These are phyloP conservation scores for Cirrhinus mrigala DNA, from an alignment of 2,797 vertebrate genomes.

Conservation along the genomic window DNA sequence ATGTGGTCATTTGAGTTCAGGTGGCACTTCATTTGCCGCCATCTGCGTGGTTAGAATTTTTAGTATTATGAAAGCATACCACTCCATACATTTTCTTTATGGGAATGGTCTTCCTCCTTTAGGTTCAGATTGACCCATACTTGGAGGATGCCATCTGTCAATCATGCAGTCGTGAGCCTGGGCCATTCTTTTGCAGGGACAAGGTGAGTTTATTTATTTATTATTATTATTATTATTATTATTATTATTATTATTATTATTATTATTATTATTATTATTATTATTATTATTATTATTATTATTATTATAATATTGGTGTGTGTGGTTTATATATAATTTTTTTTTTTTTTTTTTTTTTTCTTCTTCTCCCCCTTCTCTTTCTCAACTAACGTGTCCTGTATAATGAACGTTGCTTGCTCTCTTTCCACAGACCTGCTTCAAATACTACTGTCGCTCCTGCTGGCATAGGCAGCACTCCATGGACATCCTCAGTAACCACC, in stretches of 20 bases:
- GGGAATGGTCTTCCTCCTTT: background rate
- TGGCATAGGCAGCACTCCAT: constrained; percentile 99
- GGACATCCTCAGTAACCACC: constrained; percentile 95
- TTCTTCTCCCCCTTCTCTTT: too few species aligned
- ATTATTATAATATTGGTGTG: too few species aligned
- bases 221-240: too few species aligned
- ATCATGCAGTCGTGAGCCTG: constrained; percentile 91
- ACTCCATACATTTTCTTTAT: background rate
- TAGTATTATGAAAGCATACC: background rate
- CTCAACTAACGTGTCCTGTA: background rate
- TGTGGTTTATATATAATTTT: too few species aligned
- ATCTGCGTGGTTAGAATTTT: background rate
- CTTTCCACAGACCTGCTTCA: constrained; percentile 90
- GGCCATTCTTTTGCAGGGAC: constrained; percentile 98
- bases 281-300: too few species aligned
- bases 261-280: too few species aligned
- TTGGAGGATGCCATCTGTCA: constrained; percentile 98
- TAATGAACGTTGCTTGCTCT: background rate
- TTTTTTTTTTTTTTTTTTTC: too few species aligned
- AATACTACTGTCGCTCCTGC: constrained; percentile 98
- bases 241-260: too few species aligned
- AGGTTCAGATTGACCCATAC: constrained; percentile 99
- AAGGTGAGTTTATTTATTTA: too few species aligned
- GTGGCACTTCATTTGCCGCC: too few species aligned
- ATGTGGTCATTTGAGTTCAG: background rate